A percentile compares a stretch with the other conserved stretches of the same genome.
Conservation (phyloP, 1,140 invertebrate species). For the Zophobas atratus region DNA sequence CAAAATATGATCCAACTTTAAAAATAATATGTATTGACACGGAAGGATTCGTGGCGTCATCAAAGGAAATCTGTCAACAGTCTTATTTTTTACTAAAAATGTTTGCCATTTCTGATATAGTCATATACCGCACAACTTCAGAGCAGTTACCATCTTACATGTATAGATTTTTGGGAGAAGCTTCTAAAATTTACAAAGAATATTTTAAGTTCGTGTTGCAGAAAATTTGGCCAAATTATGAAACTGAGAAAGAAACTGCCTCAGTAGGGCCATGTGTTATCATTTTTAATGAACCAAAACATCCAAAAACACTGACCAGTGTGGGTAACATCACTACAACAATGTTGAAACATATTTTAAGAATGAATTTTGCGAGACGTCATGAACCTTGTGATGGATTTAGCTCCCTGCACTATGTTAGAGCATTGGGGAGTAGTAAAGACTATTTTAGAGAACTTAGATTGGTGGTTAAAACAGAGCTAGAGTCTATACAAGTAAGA, state of each 20-base stretch:
- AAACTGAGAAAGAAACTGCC: conserved; percentile 66
- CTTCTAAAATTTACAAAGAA: conserved; percentile 82
- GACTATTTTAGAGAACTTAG: conserved; percentile 75
- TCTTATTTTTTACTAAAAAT: conserved; percentile 84
- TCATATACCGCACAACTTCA: conserved; percentile 85
- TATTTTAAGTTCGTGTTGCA: conserved; percentile 78
- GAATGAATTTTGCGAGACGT: conserved; percentile 75
- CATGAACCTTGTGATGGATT: conserved; percentile 80
- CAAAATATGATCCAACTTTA: conserved; percentile 78
- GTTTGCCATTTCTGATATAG: conserved; percentile 86
- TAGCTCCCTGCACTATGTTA: conserved; percentile 82
- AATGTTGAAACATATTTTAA: conserved; percentile 78
- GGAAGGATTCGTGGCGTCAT: conserved; percentile 78
- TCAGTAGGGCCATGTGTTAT: conserved; percentile 80
- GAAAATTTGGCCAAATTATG: conserved; percentile 55
- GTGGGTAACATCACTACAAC: conserved; percentile 70
- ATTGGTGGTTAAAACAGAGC: conserved; percentile 71
- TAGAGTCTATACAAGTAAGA: conserved; percentile 79
- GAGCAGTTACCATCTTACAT: conserved; percentile 86
- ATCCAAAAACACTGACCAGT: conserved; percentile 76
- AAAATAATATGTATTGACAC: conserved; percentile 86
- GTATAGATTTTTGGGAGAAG: conserved; percentile 85
- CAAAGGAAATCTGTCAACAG: conserved; percentile 79
- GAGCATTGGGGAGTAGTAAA: conserved; percentile 72
- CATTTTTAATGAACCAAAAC: conserved; percentile 87